Percentiles rank a stretch among this genome's conserved stretches.
Conservation (phyloP, 2,113 vertebrate genomes). For the Columbina picui region DNA sequence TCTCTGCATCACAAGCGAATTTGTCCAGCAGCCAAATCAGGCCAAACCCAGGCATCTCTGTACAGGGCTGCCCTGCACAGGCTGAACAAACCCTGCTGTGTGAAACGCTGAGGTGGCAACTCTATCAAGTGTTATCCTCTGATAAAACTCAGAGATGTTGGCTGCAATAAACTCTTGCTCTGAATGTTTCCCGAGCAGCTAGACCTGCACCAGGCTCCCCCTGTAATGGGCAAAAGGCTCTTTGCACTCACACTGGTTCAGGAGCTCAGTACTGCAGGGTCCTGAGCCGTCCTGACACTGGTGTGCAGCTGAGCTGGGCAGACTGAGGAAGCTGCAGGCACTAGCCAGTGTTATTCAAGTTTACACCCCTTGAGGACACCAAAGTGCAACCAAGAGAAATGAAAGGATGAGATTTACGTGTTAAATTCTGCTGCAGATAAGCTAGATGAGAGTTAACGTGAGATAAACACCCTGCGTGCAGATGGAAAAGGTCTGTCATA, state of each 20-base stretch:
- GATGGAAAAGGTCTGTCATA: background rate
- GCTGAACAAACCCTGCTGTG: background rate
- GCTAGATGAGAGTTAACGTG: background rate
- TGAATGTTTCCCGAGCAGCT: background rate
- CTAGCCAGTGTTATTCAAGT: background rate
- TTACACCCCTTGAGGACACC: background rate
- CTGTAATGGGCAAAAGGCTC: background rate
- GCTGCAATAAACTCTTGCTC: background rate
- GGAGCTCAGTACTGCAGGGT: background rate
- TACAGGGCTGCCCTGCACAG: background rate
- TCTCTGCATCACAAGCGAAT: background rate
- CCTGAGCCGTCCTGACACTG: rapidly evolving
- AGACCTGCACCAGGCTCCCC: background rate
- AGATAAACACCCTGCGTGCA: background rate
- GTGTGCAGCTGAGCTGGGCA: background rate
- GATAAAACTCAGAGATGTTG: background rate
- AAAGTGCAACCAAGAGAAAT: background rate
- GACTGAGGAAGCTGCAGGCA: background rate
- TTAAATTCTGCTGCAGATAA: background rate
- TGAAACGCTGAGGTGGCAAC: background rate
- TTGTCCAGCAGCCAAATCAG: background rate
- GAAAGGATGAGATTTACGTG: background rate
- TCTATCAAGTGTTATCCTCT: background rate
- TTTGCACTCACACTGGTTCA: background rate
- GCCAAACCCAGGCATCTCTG: background rate